phyloP scores from a whole-genome alignment of 1,140 invertebrate species.

The Harpegnathos saltator region DNA sequence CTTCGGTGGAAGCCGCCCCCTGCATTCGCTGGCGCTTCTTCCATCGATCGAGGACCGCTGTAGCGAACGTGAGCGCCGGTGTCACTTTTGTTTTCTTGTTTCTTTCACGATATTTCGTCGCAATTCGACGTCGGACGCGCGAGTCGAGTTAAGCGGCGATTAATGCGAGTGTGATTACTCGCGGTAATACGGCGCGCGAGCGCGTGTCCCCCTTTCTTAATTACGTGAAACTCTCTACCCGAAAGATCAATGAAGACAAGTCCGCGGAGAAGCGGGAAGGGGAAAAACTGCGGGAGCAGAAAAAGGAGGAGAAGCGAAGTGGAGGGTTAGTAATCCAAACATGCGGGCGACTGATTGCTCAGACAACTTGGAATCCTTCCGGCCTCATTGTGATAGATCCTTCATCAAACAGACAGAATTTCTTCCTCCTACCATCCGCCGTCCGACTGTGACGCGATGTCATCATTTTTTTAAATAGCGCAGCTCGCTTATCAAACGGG shows the following conservation, averaged over 20 bases:
- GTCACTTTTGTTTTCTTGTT: not conserved
- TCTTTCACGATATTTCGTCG: no score
- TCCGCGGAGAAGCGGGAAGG: constrained; percentile 5
- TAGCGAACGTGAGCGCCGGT: no score
- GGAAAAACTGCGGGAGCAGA: constrained; percentile 11
- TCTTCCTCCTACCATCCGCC: constrained; percentile 16
- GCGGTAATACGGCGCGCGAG: not conserved
- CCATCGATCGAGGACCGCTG: not conserved
- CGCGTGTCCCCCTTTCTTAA: constrained; percentile 1
- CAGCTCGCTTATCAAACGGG: not conserved
- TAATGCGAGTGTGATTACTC: not conserved
- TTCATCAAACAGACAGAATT: constrained; percentile 33
- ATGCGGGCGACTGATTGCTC: constrained; percentile 69
- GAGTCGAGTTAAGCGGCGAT: no score
- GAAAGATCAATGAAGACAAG: constrained; percentile 31
- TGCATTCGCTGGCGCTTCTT: not conserved
- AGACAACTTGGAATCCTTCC: constrained; percentile 56
- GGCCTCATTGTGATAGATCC: constrained; percentile 44
- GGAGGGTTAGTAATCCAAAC: constrained; percentile 63
- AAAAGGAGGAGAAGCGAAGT: constrained; percentile 25
- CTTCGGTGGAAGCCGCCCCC: not conserved
- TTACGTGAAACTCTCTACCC: constrained; percentile 28
- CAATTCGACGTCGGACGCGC: no score
- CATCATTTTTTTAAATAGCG: constrained; percentile 9
- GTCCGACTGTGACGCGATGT: constrained; percentile 9